Percentiles rank a stretch among this genome's conserved stretches.
phyloP scores from a whole-genome alignment of 2,113 vertebrate genomes.

The Hypanus sabinus region DNA sequence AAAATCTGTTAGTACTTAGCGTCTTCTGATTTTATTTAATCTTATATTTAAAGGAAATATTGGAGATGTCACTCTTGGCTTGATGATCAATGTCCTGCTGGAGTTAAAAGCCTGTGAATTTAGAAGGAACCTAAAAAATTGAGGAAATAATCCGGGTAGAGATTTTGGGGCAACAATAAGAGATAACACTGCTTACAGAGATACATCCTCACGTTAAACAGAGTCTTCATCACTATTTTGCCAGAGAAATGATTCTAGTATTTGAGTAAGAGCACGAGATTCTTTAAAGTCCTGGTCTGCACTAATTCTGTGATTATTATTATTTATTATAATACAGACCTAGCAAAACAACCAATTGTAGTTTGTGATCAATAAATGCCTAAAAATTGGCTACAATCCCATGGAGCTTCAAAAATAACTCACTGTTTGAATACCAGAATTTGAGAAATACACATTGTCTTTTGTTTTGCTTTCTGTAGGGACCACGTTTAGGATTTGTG shows the following conservation, averaged over 20 bases:
- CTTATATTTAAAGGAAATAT: too few relatives aligned
- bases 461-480: not conserved
- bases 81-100: too few relatives aligned
- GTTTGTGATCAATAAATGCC: not conserved
- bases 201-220: too few relatives aligned
- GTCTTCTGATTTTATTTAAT: too few relatives aligned
- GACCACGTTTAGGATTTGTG: not conserved
- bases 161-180: not conserved
- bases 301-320: not conserved
- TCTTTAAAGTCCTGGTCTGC: not conserved
- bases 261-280: not conserved
- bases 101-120: too few relatives aligned
- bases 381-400: not conserved
- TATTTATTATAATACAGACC: not conserved
- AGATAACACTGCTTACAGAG: not conserved
- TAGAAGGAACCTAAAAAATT: too few relatives aligned
- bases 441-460: not conserved
- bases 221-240: not conserved
- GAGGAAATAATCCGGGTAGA: not conserved
- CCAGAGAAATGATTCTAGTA: not conserved
- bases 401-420: not conserved
- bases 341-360: not conserved
- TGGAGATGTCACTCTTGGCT: too few relatives aligned
- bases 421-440: not conserved
- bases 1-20: too few relatives aligned